Conservation (phyloP, 2,888 invertebrate species). For the Stegophylla sp. region DNA sequence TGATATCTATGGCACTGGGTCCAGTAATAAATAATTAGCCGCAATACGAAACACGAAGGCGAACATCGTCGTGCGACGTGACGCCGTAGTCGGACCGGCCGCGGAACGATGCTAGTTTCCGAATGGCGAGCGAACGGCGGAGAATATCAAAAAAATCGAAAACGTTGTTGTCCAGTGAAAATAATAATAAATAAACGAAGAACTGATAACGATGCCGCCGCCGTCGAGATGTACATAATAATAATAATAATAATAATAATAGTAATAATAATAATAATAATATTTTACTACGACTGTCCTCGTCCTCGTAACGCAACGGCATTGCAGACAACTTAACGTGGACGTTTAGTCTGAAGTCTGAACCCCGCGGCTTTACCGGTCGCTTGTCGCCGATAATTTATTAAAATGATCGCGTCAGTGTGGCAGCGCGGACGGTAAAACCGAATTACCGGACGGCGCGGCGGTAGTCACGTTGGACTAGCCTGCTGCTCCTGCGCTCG, state of each 20-base stretch:
- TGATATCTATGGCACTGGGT: background rate
- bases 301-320: too few relatives aligned
- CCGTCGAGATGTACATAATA: background rate
- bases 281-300: too few relatives aligned
- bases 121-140: background rate
- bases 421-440: background rate
- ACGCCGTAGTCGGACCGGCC: too few relatives aligned
- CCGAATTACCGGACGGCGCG: background rate
- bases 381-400: too few relatives aligned
- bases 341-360: too few relatives aligned
- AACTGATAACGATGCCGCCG: background rate
- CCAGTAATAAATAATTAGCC: background rate
- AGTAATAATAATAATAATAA: too few relatives aligned
- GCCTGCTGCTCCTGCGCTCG: too few relatives aligned
- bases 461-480: background rate
- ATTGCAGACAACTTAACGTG: too few relatives aligned
- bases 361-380: too few relatives aligned
- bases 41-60: background rate
- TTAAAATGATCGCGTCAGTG: conserved; percentile 12
- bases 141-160: background rate
- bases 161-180: background rate
- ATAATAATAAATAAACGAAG: conserved; percentile 12
- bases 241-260: too few relatives aligned
- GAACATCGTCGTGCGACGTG: background rate
- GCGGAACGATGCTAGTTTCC: background rate